phyloP scores from a whole-genome alignment of 2,113 vertebrate genomes.

The Rhabdomys dilectus region DNA sequence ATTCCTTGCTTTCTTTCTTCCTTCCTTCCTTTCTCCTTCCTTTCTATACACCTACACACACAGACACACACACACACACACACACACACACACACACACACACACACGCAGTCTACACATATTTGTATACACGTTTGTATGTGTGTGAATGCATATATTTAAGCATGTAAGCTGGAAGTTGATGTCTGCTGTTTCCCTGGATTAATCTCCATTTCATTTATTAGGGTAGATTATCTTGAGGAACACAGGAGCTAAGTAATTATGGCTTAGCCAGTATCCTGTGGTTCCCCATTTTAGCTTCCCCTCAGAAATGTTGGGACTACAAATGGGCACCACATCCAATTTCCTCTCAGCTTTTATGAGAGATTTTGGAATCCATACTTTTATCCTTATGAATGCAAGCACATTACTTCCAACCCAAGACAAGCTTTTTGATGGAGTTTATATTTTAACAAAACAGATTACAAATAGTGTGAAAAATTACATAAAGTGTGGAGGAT shows the following conservation, averaged over 20 bases:
- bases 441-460: not conserved
- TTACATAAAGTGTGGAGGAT: accelerated
- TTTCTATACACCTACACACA: too few species aligned
- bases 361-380: not conserved
- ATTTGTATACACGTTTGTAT: not conserved
- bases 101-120: not conserved
- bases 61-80: too few species aligned
- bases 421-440: not conserved
- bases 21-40: not conserved
- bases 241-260: not conserved
- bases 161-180: not conserved
- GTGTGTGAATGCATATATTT: not conserved
- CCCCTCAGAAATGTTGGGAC: not conserved
- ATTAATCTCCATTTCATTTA: not conserved
- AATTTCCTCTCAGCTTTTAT: not conserved
- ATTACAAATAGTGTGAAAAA: not conserved
- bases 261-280: not conserved
- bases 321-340: not conserved
- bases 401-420: too few species aligned
- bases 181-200: not conserved
- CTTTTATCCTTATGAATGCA: not conserved
- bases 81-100: too few species aligned
- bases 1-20: not conserved
- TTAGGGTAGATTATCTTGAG: not conserved
- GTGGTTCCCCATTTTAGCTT: too few species aligned